These are phyloP conservation scores for Glaucomys volans DNA, from an alignment of 2,113 vertebrate genomes.

Conservation along the genomic window DNA sequence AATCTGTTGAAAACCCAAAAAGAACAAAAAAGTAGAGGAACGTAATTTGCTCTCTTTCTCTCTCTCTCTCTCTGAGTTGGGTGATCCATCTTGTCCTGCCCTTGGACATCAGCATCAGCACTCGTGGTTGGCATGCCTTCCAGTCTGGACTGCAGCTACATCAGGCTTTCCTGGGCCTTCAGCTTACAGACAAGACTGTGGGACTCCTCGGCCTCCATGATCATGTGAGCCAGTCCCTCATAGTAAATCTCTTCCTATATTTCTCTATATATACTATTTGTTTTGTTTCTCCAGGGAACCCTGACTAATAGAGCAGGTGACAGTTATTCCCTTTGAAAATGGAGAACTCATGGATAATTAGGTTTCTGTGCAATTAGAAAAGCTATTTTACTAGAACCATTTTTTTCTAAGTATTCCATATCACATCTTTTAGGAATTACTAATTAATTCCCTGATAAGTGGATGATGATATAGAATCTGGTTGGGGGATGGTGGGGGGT, in stretches of 20 bases:
- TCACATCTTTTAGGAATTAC: conserved; percentile 45
- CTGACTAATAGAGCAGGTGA: background rate
- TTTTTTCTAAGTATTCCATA: conserved; percentile 7
- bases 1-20: background rate
- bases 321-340: conserved; percentile 6
- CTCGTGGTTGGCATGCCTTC: background rate
- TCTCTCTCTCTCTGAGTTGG: background rate
- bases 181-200: background rate
- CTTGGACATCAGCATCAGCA: background rate
- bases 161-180: background rate
- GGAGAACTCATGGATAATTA: background rate
- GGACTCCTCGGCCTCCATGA: background rate
- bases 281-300: background rate
- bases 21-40: background rate
- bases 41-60: background rate
- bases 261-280: background rate
- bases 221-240: background rate
- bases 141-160: background rate
- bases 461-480: too few species aligned
- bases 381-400: conserved; percentile 3
- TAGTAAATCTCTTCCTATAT: background rate
- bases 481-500: too few species aligned
- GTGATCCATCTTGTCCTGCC: background rate
- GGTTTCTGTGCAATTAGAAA: conserved; percentile 31
- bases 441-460: too few species aligned